These are phyloP conservation scores for Apis florea DNA, from an alignment of 1,140 invertebrate genomes.

Conservation along the genomic window DNA sequence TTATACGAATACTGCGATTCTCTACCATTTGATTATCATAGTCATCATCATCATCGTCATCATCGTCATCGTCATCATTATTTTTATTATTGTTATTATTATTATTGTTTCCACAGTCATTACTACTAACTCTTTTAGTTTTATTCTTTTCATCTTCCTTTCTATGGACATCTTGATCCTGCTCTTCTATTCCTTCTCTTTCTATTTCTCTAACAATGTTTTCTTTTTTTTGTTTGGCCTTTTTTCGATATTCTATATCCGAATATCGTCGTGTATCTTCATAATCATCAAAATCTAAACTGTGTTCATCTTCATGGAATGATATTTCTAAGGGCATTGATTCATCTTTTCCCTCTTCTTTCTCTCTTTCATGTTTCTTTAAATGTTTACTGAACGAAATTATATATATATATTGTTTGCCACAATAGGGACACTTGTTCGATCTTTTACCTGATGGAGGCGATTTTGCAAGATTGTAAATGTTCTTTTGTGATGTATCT, in stretches of 20 bases:
- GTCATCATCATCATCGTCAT: not conserved
- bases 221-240: slow-evolving; percentile 35
- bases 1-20: not conserved
- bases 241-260: slow-evolving; percentile 33
- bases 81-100: not conserved
- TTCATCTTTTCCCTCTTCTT: slow-evolving; percentile 60
- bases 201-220: not conserved
- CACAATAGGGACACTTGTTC: slow-evolving; percentile 78
- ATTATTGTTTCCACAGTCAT: not conserved
- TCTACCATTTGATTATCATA: slow-evolving; percentile 40
- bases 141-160: not conserved
- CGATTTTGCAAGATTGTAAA: slow-evolving; percentile 47
- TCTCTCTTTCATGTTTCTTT: slow-evolving; percentile 75
- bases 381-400: slow-evolving; percentile 78
- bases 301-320: slow-evolving; percentile 69
- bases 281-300: slow-evolving; percentile 66
- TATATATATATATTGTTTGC: slow-evolving; percentile 78
- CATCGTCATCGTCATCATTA: not conserved
- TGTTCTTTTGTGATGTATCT: slow-evolving; percentile 67
- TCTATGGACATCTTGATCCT: not conserved
- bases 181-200: not conserved
- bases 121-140: slow-evolving; percentile 11
- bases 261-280: slow-evolving; percentile 51
- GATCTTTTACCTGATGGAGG: slow-evolving; percentile 75
- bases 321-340: slow-evolving; percentile 68